Evolutionary conservation across 1,140 invertebrate genomes (phyloP), one percentile per base, ranked within the genome.

Genomic region (Megalonaias nervosa): DNA sequence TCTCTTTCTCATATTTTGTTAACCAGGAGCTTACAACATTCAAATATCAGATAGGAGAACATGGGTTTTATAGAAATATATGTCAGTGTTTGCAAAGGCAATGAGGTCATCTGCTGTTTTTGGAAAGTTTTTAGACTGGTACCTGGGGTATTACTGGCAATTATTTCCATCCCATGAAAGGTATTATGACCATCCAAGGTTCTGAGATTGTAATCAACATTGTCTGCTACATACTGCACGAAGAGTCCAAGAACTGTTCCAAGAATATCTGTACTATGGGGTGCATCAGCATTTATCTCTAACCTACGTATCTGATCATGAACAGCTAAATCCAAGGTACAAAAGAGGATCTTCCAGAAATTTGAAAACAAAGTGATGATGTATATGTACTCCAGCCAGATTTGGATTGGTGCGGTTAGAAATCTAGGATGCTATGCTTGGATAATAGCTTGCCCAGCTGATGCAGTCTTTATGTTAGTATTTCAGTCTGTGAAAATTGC

Each of bases 391-490:
- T 48, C 70, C 80, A 58, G 57, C 17, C 84, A 77, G n/a, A 84
- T 48, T 19, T 85, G 85, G 26, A 86, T 48, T 21, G 79, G 84
- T 59, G 80, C 61, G 1, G 85, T 13, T 15, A 86, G 23, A 9
- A 48, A 60, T 66, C 75, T 78, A 64, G 83, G 84, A 56, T 74
- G 26, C 13, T 64, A 17, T 21, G 79, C 71, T 71, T 84, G 80
- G 16, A 85, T 76, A 67, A 84, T 81, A 58, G 81, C 69, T 56
- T 86, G 85, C 3, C 75, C 82, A 56, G 85, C 68, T 12, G 80
- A 77, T 21, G 67, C 69, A 26, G 72, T 61, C 67, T 74, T 80
- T 19, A 74, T 19, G 17, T 75, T 58, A n/a, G 26, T 5, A 76
- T 67, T 48, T 55, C 67, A 59, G 17, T 75, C 73, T 38, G 21